These are phyloP conservation scores for Nudaria mundana DNA, from an alignment of 2,888 invertebrate species.

Conservation along the genomic window DNA sequence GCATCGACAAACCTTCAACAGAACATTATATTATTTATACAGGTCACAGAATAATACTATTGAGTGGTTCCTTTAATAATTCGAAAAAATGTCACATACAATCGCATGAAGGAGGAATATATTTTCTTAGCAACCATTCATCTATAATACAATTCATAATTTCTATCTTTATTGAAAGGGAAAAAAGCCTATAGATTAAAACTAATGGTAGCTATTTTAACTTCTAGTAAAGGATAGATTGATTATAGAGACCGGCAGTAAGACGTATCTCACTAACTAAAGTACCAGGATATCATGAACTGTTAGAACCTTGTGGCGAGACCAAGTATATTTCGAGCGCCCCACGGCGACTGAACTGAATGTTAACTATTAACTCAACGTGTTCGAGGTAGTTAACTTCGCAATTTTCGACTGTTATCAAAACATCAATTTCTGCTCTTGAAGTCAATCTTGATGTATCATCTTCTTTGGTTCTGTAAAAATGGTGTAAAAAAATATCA, in stretches of 20 bases:
- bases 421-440: slow-evolving; percentile 41
- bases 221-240: background rate
- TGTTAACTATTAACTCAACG: slow-evolving; percentile 87
- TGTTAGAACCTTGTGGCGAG: slow-evolving; percentile 86
- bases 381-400: slow-evolving; percentile 89
- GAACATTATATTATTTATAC: no score
- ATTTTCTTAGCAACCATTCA: no score
- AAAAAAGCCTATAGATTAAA: no score
- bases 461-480: slow-evolving; percentile 20
- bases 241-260: background rate
- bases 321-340: slow-evolving; percentile 87
- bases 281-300: slow-evolving; percentile 41
- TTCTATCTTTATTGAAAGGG: no score
- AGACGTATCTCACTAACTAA: slow-evolving; percentile 35
- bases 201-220: background rate
- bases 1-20: no score
- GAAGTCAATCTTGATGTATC: slow-evolving; percentile 37
- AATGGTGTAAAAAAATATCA: background rate
- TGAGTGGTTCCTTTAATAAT: no score
- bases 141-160: no score
- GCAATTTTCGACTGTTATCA: slow-evolving; percentile 82
- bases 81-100: no score
- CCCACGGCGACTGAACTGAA: slow-evolving; percentile 88
- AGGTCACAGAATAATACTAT: no score
- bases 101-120: no score